Evolutionary conservation across 2,888 invertebrate species (phyloP), one percentile per base, ranked within the genome.

Genomic region (Acrobasis consociella): DNA sequence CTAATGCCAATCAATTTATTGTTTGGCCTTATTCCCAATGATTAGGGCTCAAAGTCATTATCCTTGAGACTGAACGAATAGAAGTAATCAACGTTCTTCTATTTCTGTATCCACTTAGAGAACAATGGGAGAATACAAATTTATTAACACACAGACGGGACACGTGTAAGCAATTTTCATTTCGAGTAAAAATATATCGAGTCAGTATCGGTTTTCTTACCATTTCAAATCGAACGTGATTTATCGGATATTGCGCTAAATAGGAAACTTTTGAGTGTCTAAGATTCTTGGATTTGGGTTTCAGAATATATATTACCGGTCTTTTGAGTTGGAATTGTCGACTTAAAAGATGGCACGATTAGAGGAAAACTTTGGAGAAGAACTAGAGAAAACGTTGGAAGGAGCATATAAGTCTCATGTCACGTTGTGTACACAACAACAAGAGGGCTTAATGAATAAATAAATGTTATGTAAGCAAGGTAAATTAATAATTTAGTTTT

Each of bases 121-220:
- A 42, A 56, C 56, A 56, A 56, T 56, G 8, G 56, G 13, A 13
- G 42, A 38, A 42, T 7, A 56, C 56, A 42, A 37, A 16, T 39
- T 56, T 42, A 42, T 56, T 39, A 17, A 22, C 42, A 39, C 37
- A 16, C 17, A 15, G 22, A n/a, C 15, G 22, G 5, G 38, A 42
- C 42, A 56, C 56, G 42, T 56, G 42, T 42, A 42, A 56, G 22
- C 17, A n/a, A 56, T 56, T 42, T 56, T 16, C 56, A 56, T 56
- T 56, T 13, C 22, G 42, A 22, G 17, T 17, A 5, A 11, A 46
- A 46, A 46, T 46, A 13, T 46, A 13, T 46, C 46, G 46, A 5
- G 2, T 46, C 13, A 3, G 46, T 46, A n/a, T 46, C 42, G 1
- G 11, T 46, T n/a, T 46, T 46, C 11, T 46, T 46, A 5, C 46